These are phyloP conservation scores for Gallinago undulata DNA, from an alignment of 2,113 vertebrate species.

Conservation along the genomic window DNA sequence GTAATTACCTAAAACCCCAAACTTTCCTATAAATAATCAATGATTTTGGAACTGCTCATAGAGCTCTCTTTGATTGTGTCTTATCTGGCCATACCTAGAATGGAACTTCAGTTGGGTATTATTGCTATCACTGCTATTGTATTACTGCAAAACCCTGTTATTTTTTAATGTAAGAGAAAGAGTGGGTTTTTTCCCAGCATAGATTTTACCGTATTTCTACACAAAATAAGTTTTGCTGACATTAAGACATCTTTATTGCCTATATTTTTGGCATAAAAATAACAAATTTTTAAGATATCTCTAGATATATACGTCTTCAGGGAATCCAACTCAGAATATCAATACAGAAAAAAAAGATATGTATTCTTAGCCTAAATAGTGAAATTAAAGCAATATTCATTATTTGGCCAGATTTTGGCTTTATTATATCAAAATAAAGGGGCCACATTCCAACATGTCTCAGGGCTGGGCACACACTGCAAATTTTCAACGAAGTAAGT, in stretches of 20 bases:
- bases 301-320: background rate
- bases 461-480: background rate
- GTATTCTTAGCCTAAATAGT: background rate
- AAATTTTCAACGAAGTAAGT: background rate
- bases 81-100: background rate
- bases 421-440: background rate
- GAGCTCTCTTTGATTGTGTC: background rate
- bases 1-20: background rate
- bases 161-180: background rate
- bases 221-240: background rate
- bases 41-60: background rate
- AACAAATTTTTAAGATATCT: background rate
- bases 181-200: rapidly evolving
- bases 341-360: background rate
- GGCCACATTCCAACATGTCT: background rate
- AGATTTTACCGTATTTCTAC: background rate
- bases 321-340: background rate
- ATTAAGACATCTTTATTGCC: background rate
- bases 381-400: background rate
- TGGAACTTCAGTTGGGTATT: background rate
- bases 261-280: background rate
- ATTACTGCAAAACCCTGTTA: background rate
- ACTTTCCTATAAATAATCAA: background rate
- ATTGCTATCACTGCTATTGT: background rate
- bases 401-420: background rate